phyloP scores from a whole-genome alignment of 2,888 invertebrate species.

The Ectemnius continuus region DNA sequence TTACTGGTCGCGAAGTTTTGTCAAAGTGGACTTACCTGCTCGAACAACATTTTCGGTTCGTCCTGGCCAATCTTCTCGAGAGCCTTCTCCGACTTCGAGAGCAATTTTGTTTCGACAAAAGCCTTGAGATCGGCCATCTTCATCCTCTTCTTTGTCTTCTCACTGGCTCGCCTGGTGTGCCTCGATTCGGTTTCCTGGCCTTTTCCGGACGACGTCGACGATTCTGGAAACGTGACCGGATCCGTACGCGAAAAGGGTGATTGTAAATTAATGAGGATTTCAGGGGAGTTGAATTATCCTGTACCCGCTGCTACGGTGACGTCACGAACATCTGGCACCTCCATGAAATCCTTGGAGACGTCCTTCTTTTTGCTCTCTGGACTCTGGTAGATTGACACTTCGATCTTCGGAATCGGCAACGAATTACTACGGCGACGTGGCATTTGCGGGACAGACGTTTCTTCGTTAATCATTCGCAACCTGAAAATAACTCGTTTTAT shows the following conservation, averaged over 20 bases:
- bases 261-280: neutral
- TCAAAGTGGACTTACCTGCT: conserved; percentile 77
- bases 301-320: conserved; percentile 83
- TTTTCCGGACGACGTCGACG: conserved; percentile 11
- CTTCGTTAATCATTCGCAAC: conserved; percentile 92
- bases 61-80: conserved; percentile 93
- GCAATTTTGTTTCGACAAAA: conserved; percentile 93
- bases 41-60: conserved; percentile 81
- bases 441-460: conserved; percentile 86
- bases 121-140: conserved; percentile 95
- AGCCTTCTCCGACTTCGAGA: conserved; percentile 94
- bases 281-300: conserved; percentile 35
- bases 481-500: conserved; percentile 77
- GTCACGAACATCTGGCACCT: conserved; percentile 87
- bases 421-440: conserved; percentile 95
- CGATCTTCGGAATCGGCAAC: conserved; percentile 94
- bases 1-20: neutral
- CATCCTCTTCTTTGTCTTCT: conserved; percentile 90
- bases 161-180: conserved; percentile 85
- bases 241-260: conserved; percentile 4
- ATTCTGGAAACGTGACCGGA: conserved; percentile 4
- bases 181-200: conserved; percentile 76
- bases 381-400: conserved; percentile 91
- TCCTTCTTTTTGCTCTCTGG: conserved; percentile 85
- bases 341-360: conserved; percentile 86